Evolutionary conservation across 2,797 vertebrate species (phyloP), one percentile per base, ranked within the genome.

Genomic region (Gallinago stenura): DNA sequence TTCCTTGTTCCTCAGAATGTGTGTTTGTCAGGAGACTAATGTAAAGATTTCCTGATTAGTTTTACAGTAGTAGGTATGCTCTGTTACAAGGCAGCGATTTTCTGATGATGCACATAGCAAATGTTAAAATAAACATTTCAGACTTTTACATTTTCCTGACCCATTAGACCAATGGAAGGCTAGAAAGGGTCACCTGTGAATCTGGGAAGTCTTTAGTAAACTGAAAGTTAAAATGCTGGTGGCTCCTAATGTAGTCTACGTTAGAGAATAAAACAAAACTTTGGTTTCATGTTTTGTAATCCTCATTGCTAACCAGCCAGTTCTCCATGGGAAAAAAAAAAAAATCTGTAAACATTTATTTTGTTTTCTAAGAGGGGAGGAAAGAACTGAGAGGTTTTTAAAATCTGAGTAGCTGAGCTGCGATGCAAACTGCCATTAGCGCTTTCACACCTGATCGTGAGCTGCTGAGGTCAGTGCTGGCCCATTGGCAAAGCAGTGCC

Each of bases 381-480:
- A 62, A 25, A 88, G 31, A 75, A 69, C 12, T 57, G 39, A 35
- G 88, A 88, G 31, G 13, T 53, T 90, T 95, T 94, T 83, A 56
- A 89, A 91, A 45, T n/a, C 73, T 30, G 56, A 89, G 73, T 65
- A 83, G 24, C 69, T 75, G 71, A 82, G 45, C 83, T 93, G 66
- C 4, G 5, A 54, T 75, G 87, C 89, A 94, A 93, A 71, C 73
- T 77, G 65, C 76, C 80, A 77, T 97, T 95, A 95, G 39, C 9
- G 8, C 85, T 87, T 96, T 95, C 89, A 89, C 75, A 97, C 78
- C 43, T 90, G 89, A 68, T 69, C 93, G 72, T 73, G 83, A 93
- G 60, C 48, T 89, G 61, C 58, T 53, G 35, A 50, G 94, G 84
- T 81, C 84, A 79, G 22, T 45, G 50, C 71, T 93, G 50, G 65